Percentiles rank a stretch among this genome's conserved stretches.
Conservation (phyloP, 2,113 vertebrate genomes). For the Planiliza haematocheilus region DNA sequence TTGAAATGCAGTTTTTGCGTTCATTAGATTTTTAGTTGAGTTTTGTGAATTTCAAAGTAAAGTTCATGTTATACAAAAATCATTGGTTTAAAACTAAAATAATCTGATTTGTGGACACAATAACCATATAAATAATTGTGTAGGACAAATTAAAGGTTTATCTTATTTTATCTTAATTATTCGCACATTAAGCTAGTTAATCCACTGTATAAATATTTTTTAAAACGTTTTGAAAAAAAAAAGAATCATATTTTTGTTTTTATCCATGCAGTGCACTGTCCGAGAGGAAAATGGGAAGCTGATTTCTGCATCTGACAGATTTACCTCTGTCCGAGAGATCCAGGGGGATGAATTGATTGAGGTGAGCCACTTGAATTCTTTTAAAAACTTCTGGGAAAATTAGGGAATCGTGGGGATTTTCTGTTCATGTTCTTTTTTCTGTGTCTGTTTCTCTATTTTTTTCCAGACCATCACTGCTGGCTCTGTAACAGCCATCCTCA, state of each 20-base stretch:
- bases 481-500: constrained; percentile 81
- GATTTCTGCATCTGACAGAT: constrained; percentile 82
- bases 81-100: no score
- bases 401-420: no score
- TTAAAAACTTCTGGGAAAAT: neutral
- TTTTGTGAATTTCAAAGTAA: neutral
- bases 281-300: constrained; percentile 85
- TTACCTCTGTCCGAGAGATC: constrained; percentile 85
- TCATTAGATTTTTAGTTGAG: no score
- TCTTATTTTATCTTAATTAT: no score
- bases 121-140: no score
- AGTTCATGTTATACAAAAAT: neutral
- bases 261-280: constrained; percentile 81
- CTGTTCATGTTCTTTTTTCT: neutral
- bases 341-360: constrained; percentile 88
- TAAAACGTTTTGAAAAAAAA: no score
- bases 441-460: neutral
- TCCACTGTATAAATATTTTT: no score
- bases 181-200: no score
- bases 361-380: constrained; percentile 73
- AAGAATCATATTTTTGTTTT: neutral
- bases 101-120: no score
- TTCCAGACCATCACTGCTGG: constrained; percentile 82
- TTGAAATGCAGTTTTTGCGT: no score
- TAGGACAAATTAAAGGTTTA: no score